Evolutionary conservation across 2,113 vertebrate genomes (phyloP).

Genomic region (Megaceryle torquata): DNA sequence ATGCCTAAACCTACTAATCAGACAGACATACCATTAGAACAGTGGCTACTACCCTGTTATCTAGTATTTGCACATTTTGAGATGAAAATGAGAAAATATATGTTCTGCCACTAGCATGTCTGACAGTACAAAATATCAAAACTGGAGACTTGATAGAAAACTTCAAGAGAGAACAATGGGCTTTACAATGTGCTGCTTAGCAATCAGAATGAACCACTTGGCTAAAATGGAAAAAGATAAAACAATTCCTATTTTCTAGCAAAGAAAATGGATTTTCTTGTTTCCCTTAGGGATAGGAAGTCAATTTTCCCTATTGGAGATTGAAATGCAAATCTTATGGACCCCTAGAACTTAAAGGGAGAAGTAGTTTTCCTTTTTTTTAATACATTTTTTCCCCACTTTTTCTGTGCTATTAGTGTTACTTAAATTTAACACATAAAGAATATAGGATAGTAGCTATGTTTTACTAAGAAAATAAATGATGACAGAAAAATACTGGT

Average conservation of each 20-base stretch:
- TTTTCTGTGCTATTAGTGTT: background rate
- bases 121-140: background rate
- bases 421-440: background rate
- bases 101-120: background rate
- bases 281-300: background rate
- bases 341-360: background rate
- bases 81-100: background rate
- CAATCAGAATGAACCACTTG: background rate
- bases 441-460: background rate
- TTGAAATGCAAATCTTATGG: constrained; percentile 28
- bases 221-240: constrained; percentile 20
- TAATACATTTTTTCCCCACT: background rate
- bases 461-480: constrained; percentile 50
- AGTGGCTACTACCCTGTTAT: background rate
- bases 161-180: background rate
- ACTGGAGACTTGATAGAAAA: background rate
- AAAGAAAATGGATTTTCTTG: constrained; percentile 21
- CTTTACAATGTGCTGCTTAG: background rate
- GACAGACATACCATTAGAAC: background rate
- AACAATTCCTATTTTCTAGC: constrained; percentile 10
- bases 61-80: constrained; percentile 10
- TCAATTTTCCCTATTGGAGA: constrained; percentile 20
- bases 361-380: background rate
- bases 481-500: background rate
- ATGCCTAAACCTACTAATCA: background rate